phyloP scores from a whole-genome alignment of 2,888 invertebrate species.

The Apotomis betuletana region DNA sequence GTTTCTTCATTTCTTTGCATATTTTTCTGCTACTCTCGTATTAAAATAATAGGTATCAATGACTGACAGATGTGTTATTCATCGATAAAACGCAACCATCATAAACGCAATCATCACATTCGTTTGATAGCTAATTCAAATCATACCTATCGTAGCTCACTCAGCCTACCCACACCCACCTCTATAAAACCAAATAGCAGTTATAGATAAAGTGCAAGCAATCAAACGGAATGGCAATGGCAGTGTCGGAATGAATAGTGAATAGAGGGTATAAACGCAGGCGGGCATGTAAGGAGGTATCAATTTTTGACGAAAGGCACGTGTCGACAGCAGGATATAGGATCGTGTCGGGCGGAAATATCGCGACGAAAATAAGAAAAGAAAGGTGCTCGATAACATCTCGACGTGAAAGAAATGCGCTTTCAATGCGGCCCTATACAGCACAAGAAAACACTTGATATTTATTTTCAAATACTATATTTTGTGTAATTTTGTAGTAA shows the following conservation, averaged over 20 bases:
- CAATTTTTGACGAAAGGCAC: conserved; percentile 38
- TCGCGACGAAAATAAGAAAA: conserved; percentile 18
- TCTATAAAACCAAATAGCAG: conserved; percentile 23
- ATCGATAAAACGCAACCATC: no score
- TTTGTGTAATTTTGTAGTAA: neutral
- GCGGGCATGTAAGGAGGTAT: conserved; percentile 31
- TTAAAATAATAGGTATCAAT: no score
- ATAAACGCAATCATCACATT: neutral
- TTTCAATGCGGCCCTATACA: conserved; percentile 14
- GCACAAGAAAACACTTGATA: neutral
- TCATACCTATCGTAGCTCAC: neutral
- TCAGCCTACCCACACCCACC: neutral
- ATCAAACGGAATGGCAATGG: conserved; percentile 31
- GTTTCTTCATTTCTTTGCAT: no score
- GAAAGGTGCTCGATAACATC: conserved; percentile 31
- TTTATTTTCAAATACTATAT: neutral
- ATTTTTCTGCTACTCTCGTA: no score
- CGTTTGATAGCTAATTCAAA: conserved; percentile 1
- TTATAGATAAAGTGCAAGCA: conserved; percentile 33
- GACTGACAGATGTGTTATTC: no score
- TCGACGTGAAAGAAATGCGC: conserved; percentile 18
- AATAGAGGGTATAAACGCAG: conserved; percentile 16
- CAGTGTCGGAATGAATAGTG: conserved; percentile 33
- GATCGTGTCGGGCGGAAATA: conserved; percentile 24
- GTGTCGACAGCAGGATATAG: conserved; percentile 38